A percentile compares a stretch with the other conserved stretches of the same genome.
phyloP scores from a whole-genome alignment of 2,888 invertebrate genomes.

The Clepsis dumicolana region DNA sequence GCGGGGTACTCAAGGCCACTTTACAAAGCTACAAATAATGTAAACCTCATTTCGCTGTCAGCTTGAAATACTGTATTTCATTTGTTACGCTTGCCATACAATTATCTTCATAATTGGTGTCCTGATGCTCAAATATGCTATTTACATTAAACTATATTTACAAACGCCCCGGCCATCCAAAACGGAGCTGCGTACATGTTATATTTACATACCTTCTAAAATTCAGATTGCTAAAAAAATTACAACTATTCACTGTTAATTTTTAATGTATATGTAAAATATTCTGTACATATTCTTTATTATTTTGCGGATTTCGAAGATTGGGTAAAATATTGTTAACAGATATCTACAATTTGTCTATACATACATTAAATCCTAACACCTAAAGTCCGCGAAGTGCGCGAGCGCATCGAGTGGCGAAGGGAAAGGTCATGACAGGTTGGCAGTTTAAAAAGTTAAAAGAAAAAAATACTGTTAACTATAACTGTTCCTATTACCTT shows the following conservation, averaged over 20 bases:
- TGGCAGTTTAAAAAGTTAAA: neutral
- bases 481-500: no score
- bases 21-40: constrained; percentile 36
- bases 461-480: no score
- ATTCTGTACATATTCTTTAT: constrained; percentile 60
- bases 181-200: constrained; percentile 36
- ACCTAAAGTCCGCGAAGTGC: constrained; percentile 8
- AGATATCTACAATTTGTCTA: constrained; percentile 55
- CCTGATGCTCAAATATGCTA: constrained; percentile 45
- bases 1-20: constrained; percentile 11
- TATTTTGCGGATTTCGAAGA: constrained; percentile 35
- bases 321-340: constrained; percentile 46
- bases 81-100: constrained; percentile 27
- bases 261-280: constrained; percentile 57
- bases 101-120: constrained; percentile 29
- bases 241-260: constrained; percentile 52
- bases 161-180: constrained; percentile 44
- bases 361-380: constrained; percentile 40
- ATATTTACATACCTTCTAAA: constrained; percentile 64
- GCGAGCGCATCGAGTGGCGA: constrained; percentile 17
- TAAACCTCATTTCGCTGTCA: constrained; percentile 34
- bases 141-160: constrained; percentile 43
- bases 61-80: constrained; percentile 34
- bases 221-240: constrained; percentile 45
- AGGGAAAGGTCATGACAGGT: constrained; percentile 12